Evolutionary conservation across 1,140 invertebrate genomes (phyloP), one percentile per base, ranked within the genome.

Genomic region (Magallana ariakensis): DNA sequence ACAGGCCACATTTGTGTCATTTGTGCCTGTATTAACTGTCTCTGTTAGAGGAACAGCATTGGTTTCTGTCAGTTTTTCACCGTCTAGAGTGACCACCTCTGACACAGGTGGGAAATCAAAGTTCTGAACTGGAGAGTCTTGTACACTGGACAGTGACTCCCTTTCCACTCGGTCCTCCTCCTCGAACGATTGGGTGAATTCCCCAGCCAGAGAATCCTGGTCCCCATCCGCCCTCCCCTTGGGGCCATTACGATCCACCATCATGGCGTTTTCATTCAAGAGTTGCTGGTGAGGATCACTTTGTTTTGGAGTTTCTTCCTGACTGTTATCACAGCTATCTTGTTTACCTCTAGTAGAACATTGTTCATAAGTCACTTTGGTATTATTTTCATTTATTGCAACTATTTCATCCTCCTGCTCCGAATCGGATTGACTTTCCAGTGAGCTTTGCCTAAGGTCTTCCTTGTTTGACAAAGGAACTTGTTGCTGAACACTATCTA

Each of bases 31-130:
- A 22, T n/a, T 19, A 9, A 5, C n/a, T 9, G 10, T 19, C 9
- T 26, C 66, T 75, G 66, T 4, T 75, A 13, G 22, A 13, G 22
- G 19, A 75, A 8, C 33, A 26, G 19, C 0, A 13, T 75, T 26
- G 13, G 22, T 26, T 26, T 75, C 66, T 26, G 22, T 75, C 33
- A 75, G 33, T 75, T 75, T 10, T 54, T 56, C 58, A 22, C 58
- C 54, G 46, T 56, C 56, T 5, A 22, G 46, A 82, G 58, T 66
- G 46, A 58, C 62, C 55, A 86, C 85, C 19, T 82, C 75, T 22
- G 84, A 83, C 26, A 91, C 16, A n/a, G 85, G 87, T 26, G 91
- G 90, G 58, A 89, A 91, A 57, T 66, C 88, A 54, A 89, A 89
- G 46, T 89, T 85, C 60, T 60, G 87, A 16, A 85, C 85, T 19